These are phyloP conservation scores for Pelagia noctiluca DNA, from an alignment of 30 jellyfish, hydroid and myxozoan species.

Conservation along the genomic window DNA sequence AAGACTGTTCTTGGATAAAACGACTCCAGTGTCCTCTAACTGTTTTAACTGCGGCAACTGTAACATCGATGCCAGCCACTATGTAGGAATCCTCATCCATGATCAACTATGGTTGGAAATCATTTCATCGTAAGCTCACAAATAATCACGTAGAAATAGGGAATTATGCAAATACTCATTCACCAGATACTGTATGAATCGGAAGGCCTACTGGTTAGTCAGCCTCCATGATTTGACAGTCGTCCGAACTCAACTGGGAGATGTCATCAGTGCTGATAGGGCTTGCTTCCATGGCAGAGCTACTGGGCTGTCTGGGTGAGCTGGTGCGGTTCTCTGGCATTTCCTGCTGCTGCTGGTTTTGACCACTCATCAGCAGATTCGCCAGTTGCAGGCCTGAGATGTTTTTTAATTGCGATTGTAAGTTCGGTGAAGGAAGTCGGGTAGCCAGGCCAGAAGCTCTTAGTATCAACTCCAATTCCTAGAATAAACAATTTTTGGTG, in stretches of 20 bases:
- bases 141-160: not conserved
- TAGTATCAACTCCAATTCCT: conserved; percentile 93
- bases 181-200: conserved; percentile 18
- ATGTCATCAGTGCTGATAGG: conserved; percentile 74
- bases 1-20: no score
- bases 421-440: conserved; percentile 83
- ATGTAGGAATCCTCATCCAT: no score
- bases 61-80: no score
- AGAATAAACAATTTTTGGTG: no score
- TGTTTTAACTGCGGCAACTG: no score
- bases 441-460: conserved; percentile 95
- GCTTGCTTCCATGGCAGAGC: conserved; percentile 58
- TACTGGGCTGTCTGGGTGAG: conserved; percentile 59
- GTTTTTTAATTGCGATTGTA: conserved; percentile 60
- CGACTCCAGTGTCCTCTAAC: no score
- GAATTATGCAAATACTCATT: conserved; percentile 26
- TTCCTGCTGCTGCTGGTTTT: not conserved
- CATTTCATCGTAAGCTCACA: no score
- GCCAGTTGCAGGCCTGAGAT: conserved; percentile 54
- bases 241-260: conserved; percentile 71
- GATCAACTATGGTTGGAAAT: no score
- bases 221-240: conserved; percentile 84
- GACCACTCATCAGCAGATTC: conserved; percentile 36
- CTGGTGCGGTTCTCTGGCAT: conserved; percentile 45
- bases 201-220: conserved; percentile 14